Percentiles rank a stretch among this genome's conserved stretches.
Evolutionary conservation across 2,888 invertebrate genomes (phyloP).

Genomic region (Drosophila incognita): DNA sequence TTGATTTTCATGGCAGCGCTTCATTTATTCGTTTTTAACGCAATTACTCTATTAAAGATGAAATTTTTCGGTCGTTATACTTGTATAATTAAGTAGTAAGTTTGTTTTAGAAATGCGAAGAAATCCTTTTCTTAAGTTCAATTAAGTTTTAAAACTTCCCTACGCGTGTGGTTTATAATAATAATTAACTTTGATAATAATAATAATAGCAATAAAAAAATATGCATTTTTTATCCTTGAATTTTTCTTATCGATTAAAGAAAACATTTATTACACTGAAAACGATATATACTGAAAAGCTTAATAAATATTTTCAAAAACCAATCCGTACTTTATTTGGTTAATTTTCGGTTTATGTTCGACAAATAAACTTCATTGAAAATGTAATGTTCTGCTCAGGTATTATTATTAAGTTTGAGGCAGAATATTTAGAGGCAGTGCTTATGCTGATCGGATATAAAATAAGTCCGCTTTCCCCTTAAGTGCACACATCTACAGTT

Average conservation of each 20-base stretch:
- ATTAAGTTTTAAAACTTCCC: background rate
- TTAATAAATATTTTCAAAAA: background rate
- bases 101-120: background rate
- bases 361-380: background rate
- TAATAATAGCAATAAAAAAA: background rate
- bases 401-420: background rate
- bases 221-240: background rate
- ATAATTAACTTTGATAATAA: background rate
- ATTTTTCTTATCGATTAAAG: background rate
- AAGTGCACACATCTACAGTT: conserved; percentile 1
- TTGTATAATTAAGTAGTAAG: background rate
- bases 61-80: background rate
- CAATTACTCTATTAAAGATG: conserved; percentile 1
- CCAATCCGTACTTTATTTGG: background rate
- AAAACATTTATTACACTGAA: background rate
- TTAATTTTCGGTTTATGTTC: background rate
- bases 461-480: background rate
- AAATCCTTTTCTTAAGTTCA: background rate
- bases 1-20: background rate
- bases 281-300: background rate
- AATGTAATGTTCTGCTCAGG: background rate
- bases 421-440: background rate
- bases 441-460: background rate
- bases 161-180: background rate
- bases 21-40: background rate